Percentiles rank a stretch among this genome's conserved stretches.
Conservation (phyloP, 2,113 vertebrate genomes). For the Cavia porcellus region DNA sequence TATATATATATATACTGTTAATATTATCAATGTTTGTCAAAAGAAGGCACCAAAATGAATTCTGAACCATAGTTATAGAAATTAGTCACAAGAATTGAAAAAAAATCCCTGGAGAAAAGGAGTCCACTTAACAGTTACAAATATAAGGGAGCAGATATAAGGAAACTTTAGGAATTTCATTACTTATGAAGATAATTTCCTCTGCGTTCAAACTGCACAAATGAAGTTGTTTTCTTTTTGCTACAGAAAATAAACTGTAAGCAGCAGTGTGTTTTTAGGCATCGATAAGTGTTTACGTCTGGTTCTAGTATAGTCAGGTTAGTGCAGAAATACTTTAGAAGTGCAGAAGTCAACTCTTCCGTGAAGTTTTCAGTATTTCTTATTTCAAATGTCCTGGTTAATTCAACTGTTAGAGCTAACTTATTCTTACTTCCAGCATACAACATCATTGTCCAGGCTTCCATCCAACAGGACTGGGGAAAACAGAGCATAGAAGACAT, state of each 20-base stretch:
- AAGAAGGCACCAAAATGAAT: conserved; percentile 85
- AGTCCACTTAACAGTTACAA: conserved; percentile 87
- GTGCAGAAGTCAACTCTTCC: conserved; percentile 92
- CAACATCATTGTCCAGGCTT: conserved; percentile 98
- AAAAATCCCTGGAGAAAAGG: conserved; percentile 88
- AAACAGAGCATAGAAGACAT: conserved; percentile 98
- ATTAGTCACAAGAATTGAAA: conserved; percentile 89
- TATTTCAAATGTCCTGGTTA: conserved; percentile 99
- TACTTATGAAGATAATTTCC: conserved; percentile 88
- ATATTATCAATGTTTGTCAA: conserved; percentile 79
- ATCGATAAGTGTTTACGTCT: conserved; percentile 87
- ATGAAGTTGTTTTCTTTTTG: conserved; percentile 74
- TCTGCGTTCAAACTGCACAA: conserved; percentile 87
- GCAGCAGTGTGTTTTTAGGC: conserved; percentile 89
- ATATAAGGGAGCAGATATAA: conserved; percentile 79
- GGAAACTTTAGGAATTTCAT: conserved; percentile 85
- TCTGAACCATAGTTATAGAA: conserved; percentile 86
- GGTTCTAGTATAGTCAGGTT: conserved; percentile 89
- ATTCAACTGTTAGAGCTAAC: conserved; percentile 93
- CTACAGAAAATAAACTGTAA: conserved; percentile 87
- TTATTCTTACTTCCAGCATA: conserved; percentile 98
- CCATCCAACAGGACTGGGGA: conserved; percentile 96
- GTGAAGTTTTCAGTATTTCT: conserved; percentile 98
- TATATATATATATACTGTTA: conserved; percentile 76
- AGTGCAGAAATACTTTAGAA: conserved; percentile 86